Evolutionary conservation across 2,888 invertebrate species (phyloP).

Genomic region (Orthosia incerta): DNA sequence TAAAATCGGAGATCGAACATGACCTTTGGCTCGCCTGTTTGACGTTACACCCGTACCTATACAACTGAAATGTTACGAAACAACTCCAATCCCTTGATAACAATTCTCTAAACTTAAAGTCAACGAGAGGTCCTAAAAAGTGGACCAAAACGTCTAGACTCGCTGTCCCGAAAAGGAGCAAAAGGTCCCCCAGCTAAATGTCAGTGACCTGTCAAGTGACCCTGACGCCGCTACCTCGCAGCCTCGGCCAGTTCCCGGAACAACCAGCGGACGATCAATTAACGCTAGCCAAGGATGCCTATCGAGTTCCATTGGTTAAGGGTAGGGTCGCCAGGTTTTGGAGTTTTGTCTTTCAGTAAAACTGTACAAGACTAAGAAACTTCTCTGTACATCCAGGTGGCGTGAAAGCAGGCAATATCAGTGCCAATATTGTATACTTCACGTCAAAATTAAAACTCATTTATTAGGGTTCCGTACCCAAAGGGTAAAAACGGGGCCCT

Average conservation of each 20-base stretch:
- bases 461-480: no score
- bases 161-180: conserved; percentile 30
- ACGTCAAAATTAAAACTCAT: no score
- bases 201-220: conserved; percentile 49
- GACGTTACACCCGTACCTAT: no score
- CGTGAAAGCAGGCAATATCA: not conserved
- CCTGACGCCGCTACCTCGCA: conserved; percentile 33
- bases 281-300: conserved; percentile 52
- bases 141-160: conserved; percentile 49
- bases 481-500: no score
- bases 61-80: not conserved
- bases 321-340: conserved; percentile 17
- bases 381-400: no score
- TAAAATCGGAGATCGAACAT: not conserved
- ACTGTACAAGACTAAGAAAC: no score
- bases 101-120: not conserved
- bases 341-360: no score
- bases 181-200: conserved; percentile 15
- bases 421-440: no score
- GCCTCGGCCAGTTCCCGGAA: conserved; percentile 27
- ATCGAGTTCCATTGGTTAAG: conserved; percentile 38
- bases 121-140: conserved; percentile 20
- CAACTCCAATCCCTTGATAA: not conserved
- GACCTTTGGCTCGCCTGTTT: not conserved
- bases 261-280: conserved; percentile 47